phyloP scores from a whole-genome alignment of 1,140 invertebrate species.

The Paramacrobiotus metropolitanus region DNA sequence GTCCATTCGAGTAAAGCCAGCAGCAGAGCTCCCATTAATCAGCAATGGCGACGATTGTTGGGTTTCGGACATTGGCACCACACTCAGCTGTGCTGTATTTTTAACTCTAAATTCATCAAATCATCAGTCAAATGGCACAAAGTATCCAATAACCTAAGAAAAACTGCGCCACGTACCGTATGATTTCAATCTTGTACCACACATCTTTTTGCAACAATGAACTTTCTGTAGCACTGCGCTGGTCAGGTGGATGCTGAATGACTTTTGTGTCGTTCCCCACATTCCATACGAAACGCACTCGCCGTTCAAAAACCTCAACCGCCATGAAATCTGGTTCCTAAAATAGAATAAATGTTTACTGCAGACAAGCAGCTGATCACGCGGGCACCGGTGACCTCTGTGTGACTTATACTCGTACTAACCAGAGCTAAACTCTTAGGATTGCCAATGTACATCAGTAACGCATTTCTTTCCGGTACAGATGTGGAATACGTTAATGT shows the following conservation, averaged over 20 bases:
- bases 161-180: slow-evolving; percentile 26
- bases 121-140: no score
- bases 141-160: no score
- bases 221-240: slow-evolving; percentile 29
- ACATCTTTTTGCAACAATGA: slow-evolving; percentile 31
- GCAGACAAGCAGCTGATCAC: no score
- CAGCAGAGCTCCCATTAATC: slow-evolving; percentile 17
- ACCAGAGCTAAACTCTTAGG: slow-evolving; percentile 1
- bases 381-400: no score
- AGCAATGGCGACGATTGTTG: background rate
- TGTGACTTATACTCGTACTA: background rate
- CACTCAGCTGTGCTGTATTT: background rate
- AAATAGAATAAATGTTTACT: background rate
- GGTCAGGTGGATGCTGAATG: slow-evolving; percentile 30
- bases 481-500: slow-evolving; percentile 16
- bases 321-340: slow-evolving; percentile 41
- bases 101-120: slow-evolving; percentile 1
- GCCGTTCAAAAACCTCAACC: slow-evolving; percentile 48
- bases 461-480: slow-evolving; percentile 12
- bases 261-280: slow-evolving; percentile 38
- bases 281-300: slow-evolving; percentile 48
- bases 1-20: slow-evolving; percentile 30
- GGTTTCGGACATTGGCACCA: background rate
- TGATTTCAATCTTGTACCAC: slow-evolving; percentile 47
- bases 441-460: slow-evolving; percentile 15